Evolutionary conservation across 2,797 vertebrate species (phyloP).

Genomic region (Choloepus didactylus): DNA sequence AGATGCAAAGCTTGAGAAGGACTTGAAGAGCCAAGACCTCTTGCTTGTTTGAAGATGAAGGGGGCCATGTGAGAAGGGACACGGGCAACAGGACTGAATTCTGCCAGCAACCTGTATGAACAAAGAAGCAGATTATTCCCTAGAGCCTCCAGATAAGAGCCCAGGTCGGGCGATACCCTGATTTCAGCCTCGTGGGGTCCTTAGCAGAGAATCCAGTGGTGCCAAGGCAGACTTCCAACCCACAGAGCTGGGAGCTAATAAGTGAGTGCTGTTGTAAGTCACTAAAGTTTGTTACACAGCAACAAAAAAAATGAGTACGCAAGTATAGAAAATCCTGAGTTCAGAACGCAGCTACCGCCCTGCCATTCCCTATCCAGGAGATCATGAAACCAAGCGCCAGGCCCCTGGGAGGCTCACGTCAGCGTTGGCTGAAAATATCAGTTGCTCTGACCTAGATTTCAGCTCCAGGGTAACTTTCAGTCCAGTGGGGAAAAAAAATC

Average conservation of each 20-base stretch:
- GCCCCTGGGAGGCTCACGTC: not conserved
- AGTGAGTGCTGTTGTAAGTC: not conserved
- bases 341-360: not conserved
- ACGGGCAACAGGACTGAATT: not conserved
- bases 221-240: not conserved
- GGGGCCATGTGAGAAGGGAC: not conserved
- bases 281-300: not conserved
- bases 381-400: not conserved
- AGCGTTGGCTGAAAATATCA: not conserved
- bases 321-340: too few species aligned
- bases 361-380: not conserved
- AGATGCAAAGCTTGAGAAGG: not conserved
- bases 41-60: not conserved
- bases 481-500: not conserved
- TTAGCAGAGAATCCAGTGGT: not conserved
- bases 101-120: not conserved
- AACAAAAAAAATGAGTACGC: not conserved
- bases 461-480: not conserved
- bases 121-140: not conserved
- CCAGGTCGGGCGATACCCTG: not conserved
- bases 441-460: not conserved
- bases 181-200: not conserved
- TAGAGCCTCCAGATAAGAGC: not conserved
- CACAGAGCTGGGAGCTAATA: not conserved
- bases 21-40: accelerated